These are phyloP conservation scores for Anoura caudifer DNA, from an alignment of 2,113 vertebrate species.

Conservation along the genomic window DNA sequence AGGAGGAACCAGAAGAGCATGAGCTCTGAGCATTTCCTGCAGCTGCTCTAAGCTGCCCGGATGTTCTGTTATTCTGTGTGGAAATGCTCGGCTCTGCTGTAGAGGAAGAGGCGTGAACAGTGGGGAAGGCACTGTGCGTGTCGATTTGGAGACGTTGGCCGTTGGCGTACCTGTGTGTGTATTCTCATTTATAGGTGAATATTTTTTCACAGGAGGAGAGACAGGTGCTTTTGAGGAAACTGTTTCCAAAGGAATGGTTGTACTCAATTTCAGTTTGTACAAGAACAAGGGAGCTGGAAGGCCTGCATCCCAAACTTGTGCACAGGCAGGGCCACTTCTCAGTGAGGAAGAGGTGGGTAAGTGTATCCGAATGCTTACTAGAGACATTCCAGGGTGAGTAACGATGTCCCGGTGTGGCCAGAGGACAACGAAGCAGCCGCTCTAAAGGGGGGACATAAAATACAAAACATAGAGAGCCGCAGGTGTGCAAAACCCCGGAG, in stretches of 20 bases:
- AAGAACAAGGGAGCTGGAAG: background rate
- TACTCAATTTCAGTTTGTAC: background rate
- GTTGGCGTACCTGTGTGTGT: background rate
- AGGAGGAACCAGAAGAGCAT: background rate
- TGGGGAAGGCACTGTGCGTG: background rate
- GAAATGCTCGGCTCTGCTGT: background rate
- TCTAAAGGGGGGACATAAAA: background rate
- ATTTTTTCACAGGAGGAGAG: background rate
- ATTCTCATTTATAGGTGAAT: background rate
- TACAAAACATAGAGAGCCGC: background rate
- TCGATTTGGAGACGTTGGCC: background rate
- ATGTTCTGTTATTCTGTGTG: background rate
- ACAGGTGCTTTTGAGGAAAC: background rate
- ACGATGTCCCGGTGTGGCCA: accelerated
- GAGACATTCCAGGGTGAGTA: background rate
- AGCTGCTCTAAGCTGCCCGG: background rate
- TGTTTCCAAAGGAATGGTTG: background rate
- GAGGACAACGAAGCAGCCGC: background rate
- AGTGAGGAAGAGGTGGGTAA: background rate
- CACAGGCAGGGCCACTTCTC: background rate
- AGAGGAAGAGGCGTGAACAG: background rate
- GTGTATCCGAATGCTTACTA: accelerated
- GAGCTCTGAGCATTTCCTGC: background rate
- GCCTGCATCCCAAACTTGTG: background rate
- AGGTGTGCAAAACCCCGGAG: background rate